These are phyloP conservation scores for Solenopsis fugax DNA, from an alignment of 1,140 invertebrate species.

Conservation along the genomic window DNA sequence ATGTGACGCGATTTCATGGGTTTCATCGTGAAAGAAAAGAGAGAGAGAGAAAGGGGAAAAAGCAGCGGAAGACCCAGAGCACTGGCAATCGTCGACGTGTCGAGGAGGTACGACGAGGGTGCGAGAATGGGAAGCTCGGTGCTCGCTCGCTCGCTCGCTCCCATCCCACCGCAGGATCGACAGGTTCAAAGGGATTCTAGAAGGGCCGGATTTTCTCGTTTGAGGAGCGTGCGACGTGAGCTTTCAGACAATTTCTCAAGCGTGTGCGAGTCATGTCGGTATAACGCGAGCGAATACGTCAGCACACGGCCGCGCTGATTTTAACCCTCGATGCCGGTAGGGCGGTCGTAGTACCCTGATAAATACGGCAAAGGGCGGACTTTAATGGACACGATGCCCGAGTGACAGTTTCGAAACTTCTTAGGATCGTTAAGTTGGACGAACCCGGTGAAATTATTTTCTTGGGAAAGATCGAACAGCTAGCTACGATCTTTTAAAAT, in stretches of 20 bases:
- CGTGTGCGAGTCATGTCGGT: constrained; percentile 68
- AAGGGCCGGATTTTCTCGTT: constrained; percentile 63
- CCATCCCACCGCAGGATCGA: constrained; percentile 45
- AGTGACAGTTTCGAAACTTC: background rate
- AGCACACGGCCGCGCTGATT: constrained; percentile 55
- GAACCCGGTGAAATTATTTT: background rate
- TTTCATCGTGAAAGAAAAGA: constrained; percentile 40
- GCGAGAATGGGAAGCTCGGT: constrained; percentile 46
- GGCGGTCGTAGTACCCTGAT: background rate
- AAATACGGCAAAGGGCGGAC: constrained; percentile 32
- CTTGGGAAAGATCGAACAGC: background rate
- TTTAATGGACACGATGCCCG: constrained; percentile 26
- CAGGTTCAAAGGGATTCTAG: constrained; percentile 68
- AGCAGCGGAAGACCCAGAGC: constrained; percentile 41
- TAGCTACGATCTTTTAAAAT: background rate
- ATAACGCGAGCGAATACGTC: constrained; percentile 56
- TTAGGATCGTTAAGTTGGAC: background rate
- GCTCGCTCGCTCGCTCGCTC: constrained; percentile 13
- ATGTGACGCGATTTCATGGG: constrained; percentile 76
- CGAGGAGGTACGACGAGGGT: constrained; percentile 48
- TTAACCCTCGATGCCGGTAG: background rate
- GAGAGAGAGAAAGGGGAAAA: constrained; percentile 13
- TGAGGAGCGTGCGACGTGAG: constrained; percentile 67
- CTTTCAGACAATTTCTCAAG: constrained; percentile 68
- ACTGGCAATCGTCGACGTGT: constrained; percentile 49